These are phyloP conservation scores for Drosophila nikananu DNA, from an alignment of 1,140 invertebrate species.

Conservation along the genomic window DNA sequence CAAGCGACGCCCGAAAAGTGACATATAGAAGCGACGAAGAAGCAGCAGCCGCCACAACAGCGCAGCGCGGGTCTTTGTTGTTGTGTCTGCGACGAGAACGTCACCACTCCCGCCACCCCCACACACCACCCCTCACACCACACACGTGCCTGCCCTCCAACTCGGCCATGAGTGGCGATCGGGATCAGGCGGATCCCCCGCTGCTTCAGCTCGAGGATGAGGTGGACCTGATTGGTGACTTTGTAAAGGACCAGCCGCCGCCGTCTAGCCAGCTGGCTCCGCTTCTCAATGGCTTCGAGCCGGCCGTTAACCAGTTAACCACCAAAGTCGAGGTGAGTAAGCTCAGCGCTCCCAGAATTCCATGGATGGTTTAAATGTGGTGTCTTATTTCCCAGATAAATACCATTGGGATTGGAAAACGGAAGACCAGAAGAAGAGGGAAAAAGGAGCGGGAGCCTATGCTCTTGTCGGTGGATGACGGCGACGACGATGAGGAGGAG, in stretches of 20 bases:
- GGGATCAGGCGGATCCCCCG: constrained; percentile 49
- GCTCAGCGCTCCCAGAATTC: too few species aligned
- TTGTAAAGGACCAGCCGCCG: constrained; percentile 57
- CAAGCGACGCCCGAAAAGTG: constrained; percentile 67
- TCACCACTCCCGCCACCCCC: constrained; percentile 13
- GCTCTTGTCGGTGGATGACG: constrained; percentile 75
- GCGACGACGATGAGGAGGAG: constrained; percentile 54
- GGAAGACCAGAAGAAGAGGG: constrained; percentile 49
- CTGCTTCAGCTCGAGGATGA: constrained; percentile 78
- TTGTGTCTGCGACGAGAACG: constrained; percentile 37
- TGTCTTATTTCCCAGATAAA: constrained; percentile 61
- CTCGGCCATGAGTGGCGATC: constrained; percentile 43
- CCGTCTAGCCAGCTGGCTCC: constrained; percentile 32
- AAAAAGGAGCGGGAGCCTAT: constrained; percentile 65
- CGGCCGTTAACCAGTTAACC: constrained; percentile 54
- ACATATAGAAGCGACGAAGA: constrained; percentile 43
- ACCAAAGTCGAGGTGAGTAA: constrained; percentile 77
- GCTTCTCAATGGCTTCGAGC: constrained; percentile 63
- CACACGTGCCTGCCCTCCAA: constrained; percentile 20
- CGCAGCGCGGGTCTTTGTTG: constrained; percentile 63
- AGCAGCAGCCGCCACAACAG: constrained; percentile 22
- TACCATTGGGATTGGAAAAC: constrained; percentile 70
- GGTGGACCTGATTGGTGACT: constrained; percentile 75
- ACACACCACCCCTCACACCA: background rate
- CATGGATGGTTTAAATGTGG: background rate